Evolutionary conservation across 2,797 vertebrate species (phyloP).

Genomic region (Alcedo quadribrachys): DNA sequence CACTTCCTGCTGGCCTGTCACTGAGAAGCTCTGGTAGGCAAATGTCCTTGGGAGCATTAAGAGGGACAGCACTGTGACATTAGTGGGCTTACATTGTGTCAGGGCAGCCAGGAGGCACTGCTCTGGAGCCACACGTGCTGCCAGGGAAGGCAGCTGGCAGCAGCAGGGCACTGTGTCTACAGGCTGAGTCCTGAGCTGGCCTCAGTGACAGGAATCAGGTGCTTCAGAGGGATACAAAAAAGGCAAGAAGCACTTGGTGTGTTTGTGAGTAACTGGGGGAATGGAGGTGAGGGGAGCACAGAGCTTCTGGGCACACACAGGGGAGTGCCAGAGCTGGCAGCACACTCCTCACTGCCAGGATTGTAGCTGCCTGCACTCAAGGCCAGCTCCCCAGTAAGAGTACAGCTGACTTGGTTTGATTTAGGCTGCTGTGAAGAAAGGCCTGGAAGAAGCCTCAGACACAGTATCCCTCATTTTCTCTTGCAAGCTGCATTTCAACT

Average conservation of each 20-base stretch:
- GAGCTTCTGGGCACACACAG: not conserved
- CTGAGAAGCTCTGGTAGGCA: not conserved
- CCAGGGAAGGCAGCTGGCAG: not conserved
- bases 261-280: not conserved
- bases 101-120: not conserved
- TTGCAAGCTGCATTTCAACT: not conserved
- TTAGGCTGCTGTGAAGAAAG: not conserved
- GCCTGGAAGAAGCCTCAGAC: not conserved
- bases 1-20: not conserved
- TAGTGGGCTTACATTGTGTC: not conserved
- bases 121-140: not conserved
- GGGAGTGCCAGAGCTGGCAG: not conserved
- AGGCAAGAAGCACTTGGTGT: not conserved
- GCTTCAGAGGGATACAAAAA: accelerated
- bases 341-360: not conserved
- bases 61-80: not conserved
- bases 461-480: not conserved
- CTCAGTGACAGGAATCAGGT: not conserved
- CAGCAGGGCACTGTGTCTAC: not conserved
- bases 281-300: not conserved
- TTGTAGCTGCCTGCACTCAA: not conserved
- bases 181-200: not conserved
- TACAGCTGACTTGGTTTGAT: not conserved
- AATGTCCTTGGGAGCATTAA: not conserved
- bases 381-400: not conserved